Evolutionary conservation across 23 tunicate genomes (phyloP).

Genomic region (Halocynthia aurantium): DNA sequence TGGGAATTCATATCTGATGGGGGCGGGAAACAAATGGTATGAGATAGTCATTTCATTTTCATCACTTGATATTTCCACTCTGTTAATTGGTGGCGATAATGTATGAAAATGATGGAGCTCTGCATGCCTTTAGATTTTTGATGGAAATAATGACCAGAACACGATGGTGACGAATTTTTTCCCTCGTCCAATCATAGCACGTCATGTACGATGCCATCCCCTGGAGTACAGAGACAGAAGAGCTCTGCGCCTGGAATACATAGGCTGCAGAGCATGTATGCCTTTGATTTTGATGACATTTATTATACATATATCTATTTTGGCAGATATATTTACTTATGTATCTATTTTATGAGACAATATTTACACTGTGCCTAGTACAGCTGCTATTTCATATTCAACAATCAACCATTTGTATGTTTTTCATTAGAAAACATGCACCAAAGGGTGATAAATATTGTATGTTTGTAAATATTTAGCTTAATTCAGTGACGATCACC

Average conservation of each 20-base stretch:
- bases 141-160: slow-evolving; percentile 71
- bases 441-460: no score
- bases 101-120: not conserved
- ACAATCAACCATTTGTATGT: no score
- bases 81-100: not conserved
- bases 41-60: not conserved
- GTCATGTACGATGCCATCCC: slow-evolving; percentile 67
- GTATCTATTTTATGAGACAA: no score
- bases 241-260: slow-evolving; percentile 67
- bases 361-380: no score
- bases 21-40: slow-evolving; percentile 44
- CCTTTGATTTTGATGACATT: not conserved
- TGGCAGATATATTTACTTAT: no score
- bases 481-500: no score
- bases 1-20: slow-evolving; percentile 72
- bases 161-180: slow-evolving; percentile 84
- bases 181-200: slow-evolving; percentile 71
- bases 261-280: slow-evolving; percentile 79
- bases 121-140: slow-evolving; percentile 19
- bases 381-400: no score
- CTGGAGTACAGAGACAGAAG: slow-evolving; percentile 41
- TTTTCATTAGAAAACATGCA: no score
- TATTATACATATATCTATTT: no score
- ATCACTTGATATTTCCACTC: not conserved
- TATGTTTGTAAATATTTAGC: no score